These are phyloP conservation scores for Manacus vitellinus DNA, from an alignment of 2,113 vertebrate genomes.

Conservation along the genomic window DNA sequence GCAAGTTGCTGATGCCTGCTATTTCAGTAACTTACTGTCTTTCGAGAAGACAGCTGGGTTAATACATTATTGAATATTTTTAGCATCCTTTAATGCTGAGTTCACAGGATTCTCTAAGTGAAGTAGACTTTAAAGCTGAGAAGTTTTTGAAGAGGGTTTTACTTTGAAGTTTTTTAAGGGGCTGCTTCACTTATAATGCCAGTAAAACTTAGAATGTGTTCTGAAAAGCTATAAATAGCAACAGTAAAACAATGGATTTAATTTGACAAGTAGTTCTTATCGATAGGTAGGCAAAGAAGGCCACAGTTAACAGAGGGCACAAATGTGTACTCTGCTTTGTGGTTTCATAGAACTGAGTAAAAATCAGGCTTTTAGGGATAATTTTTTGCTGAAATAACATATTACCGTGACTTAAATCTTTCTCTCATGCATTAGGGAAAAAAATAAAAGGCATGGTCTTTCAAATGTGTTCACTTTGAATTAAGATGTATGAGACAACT, in stretches of 20 bases:
- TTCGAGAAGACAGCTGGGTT: conserved; percentile 44
- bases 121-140: conserved; percentile 10
- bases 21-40: conserved; percentile 29
- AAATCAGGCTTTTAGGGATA: neutral
- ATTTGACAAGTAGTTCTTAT: neutral
- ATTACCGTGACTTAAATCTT: neutral
- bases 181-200: neutral
- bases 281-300: neutral
- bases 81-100: conserved; percentile 58
- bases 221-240: neutral
- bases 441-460: neutral
- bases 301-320: neutral
- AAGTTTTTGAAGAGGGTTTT: conserved; percentile 39
- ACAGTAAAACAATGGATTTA: neutral
- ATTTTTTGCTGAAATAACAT: neutral
- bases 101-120: conserved; percentile 48
- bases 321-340: neutral
- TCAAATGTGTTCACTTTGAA: neutral
- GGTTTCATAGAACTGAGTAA: neutral
- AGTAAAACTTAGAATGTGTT: neutral
- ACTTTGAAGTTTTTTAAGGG: conserved; percentile 32
- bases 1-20: conserved; percentile 52
- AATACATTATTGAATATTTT: conserved; percentile 63
- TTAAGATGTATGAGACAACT: neutral
- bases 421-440: accelerated